Evolutionary conservation across 2,797 vertebrate genomes (phyloP).

Genomic region (Pelodytes ibericus): DNA sequence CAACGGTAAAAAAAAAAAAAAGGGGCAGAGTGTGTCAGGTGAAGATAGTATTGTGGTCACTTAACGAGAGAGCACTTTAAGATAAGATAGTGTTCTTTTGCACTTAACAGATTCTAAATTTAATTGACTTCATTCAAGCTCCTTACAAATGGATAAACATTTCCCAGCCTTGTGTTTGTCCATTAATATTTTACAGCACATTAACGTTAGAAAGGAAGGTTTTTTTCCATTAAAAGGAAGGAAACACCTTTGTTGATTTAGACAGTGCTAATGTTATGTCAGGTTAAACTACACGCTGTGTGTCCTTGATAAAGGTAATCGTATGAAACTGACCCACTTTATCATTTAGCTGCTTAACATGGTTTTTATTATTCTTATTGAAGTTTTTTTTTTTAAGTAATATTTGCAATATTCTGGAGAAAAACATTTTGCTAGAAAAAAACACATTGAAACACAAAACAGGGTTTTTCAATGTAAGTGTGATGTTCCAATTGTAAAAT

Average conservation of each 20-base stretch:
- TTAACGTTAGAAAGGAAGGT: constrained; percentile 29
- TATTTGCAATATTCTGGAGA: too few species aligned
- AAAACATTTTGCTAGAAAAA: too few species aligned
- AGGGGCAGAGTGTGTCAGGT: neutral
- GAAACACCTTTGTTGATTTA: constrained; percentile 18
- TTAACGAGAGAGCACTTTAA: neutral
- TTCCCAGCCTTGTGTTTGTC: constrained; percentile 18
- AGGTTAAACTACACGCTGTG: constrained; percentile 16
- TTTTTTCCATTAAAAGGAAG: constrained; percentile 14
- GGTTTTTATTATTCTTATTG: too few species aligned
- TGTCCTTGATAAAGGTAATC: neutral
- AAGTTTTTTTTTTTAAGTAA: too few species aligned
- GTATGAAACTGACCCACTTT: neutral
- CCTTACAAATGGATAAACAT: constrained; percentile 41
- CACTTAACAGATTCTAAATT: constrained; percentile 20
- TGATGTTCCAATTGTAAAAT: too few species aligned
- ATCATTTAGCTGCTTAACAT: too few species aligned
- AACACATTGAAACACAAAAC: too few species aligned
- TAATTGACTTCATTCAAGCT: constrained; percentile 18
- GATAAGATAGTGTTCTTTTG: constrained; percentile 25
- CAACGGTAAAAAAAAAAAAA: neutral
- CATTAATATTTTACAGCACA: constrained; percentile 36
- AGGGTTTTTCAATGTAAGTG: too few species aligned
- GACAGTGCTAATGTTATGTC: constrained; percentile 13
- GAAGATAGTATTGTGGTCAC: neutral